Evolutionary conservation across 1,140 invertebrate species (phyloP), one percentile per base, ranked within the genome.

Genomic region (Bombus huntii): DNA sequence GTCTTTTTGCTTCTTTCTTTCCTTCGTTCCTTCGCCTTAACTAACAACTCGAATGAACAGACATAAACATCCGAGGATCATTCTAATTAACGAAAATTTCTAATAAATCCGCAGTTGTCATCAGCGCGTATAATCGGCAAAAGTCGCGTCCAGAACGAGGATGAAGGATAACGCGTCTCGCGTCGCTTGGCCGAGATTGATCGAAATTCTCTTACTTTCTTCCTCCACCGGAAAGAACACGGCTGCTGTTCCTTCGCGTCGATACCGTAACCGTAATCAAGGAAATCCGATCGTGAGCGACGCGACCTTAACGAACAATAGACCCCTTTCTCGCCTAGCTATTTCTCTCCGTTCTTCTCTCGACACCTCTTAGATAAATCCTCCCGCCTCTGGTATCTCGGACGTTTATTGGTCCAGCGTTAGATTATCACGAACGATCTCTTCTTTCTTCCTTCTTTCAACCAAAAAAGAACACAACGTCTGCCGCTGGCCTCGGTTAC

Each of bases 71-170:
- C 70, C 31, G 22, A 3, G 18, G 31, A 34, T 42, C 57, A 68
- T 85, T 8, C 59, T 59, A 65, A 34, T 53, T 44, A 85, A 85
- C 71, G 71, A 62, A 66, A 53, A 44, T 57, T 57, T 76, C 86
- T 65, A 42, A 89, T 89, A 85, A 88, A 89, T 87, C 44, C 70
- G 25, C 2, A 37, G 70, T 47, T 68, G 84, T 68, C 47, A 75
- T 85, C 37, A n/a, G 78, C 37, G 59, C 44, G 62, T 74, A 18
- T 85, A 81, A 85, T 85, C 84, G 70, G 75, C 71, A 44, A 71
- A 72, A 81, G 71, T 10, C 44, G 71, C 59, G 44, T 74, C 15
- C 71, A 18, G 31, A 10, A 53, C 84, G 59, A 53, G 70, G 4
- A 66, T 34, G 44, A 83, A 83, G 77, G 28, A 74, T 73, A 85